Evolutionary conservation across 37 sponge, comb jelly and placozoan species (phyloP), one percentile per base, ranked within the genome.

Genomic region (Dysidea cf. avara): DNA sequence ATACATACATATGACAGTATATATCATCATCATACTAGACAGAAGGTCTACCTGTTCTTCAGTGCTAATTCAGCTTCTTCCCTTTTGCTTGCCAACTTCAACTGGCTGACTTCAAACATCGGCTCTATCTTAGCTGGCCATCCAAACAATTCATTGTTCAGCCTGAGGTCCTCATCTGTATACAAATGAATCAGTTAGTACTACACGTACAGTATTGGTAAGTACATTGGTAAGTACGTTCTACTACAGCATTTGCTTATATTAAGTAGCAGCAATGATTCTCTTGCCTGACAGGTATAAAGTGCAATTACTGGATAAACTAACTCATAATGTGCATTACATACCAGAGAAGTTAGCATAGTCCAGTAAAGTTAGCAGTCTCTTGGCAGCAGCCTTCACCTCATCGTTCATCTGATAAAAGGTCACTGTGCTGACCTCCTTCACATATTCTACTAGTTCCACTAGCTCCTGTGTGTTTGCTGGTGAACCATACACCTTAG

Each of bases 71-170:
- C 89, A 31, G 92, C 99, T 64, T 72, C 61, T 40, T 94, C 94
- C 40, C 86, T 79, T 51, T 77, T 50, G 32, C 77, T 57, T 12
- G 40, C 76, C 50, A 97, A 78, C 34, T 86, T 72, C 75, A 74
- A 76, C 56, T 83, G 81, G 40, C 89, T 82, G 40, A 90, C 86
- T 21, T 97, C 92, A 92, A 97, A 94, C 38, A 94, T 87, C 0
- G 94, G 95, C 35, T 85, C 92, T 77, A 97, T 94, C 48, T 80
- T 74, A 9, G 51, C 73, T 14, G 99, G 99, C 99, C 99, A 97
- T 56, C 76, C 81, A 64, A 97, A 88, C 16, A 90, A 86, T 69
- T 80, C 72, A 68, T 71, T 87, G 74, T 97, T 97, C 61, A 97
- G 76, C 56, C 74, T 85, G 47, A 97, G 77, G 52, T 97, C 99